Conservation (phyloP, 2,113 vertebrate genomes). For the Plestiodon gilberti region DNA sequence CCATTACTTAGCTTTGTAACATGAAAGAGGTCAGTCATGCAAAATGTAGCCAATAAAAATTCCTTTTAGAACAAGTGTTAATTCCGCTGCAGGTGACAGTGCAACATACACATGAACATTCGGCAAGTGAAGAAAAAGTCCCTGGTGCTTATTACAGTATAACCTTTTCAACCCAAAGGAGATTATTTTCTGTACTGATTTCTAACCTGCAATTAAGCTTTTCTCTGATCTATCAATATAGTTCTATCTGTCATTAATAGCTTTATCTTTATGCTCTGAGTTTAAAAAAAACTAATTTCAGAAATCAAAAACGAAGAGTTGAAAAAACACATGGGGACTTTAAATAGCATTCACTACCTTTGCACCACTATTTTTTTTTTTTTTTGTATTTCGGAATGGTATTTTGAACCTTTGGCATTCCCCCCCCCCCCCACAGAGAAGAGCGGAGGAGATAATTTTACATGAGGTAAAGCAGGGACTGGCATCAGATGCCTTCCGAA, state of each 20-base stretch:
- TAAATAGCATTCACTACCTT: not conserved
- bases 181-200: not conserved
- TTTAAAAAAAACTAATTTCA: not conserved
- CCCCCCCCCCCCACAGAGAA: not conserved
- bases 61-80: not conserved
- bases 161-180: not conserved
- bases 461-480: no score
- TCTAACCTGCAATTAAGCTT: slow-evolving; percentile 34
- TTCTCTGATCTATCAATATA: slow-evolving; percentile 50
- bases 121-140: slow-evolving; percentile 55
- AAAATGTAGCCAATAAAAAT: slow-evolving; percentile 13
- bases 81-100: slow-evolving; percentile 36
- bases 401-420: not conserved
- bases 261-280: not conserved
- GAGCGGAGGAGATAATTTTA: not conserved
- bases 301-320: not conserved
- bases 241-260: slow-evolving; percentile 43
- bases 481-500: not conserved
- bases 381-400: not conserved
- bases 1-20: not conserved
- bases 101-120: not conserved
- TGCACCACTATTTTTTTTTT: not conserved
- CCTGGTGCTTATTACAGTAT: slow-evolving; percentile 13
- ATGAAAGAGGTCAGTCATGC: slow-evolving; percentile 17
- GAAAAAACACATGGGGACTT: not conserved